Evolutionary conservation across 1,140 invertebrate genomes (phyloP), one percentile per base, ranked within the genome.

Genomic region (Goniozus legneri): DNA sequence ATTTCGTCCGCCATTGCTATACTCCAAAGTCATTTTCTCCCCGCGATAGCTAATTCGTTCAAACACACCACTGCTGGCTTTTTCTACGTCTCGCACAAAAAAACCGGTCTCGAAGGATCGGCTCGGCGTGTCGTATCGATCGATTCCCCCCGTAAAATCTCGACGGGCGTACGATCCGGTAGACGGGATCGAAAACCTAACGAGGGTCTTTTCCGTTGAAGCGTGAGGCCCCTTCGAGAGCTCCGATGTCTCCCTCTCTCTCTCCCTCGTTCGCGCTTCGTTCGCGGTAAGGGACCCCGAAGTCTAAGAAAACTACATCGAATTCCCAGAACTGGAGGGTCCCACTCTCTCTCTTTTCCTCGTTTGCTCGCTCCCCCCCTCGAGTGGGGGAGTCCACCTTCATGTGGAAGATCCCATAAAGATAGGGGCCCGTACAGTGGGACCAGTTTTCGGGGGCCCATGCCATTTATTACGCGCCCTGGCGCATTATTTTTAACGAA

Each of bases 291-390:
- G 47, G 43, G 53, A 39, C 35, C 50, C 43, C 39, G 64, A 72
- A 65, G 51, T 73, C 72, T 57, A 51, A 65, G 72, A 73, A 75
- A 73, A 65, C 56, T 50, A 52, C 37, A 40, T 10, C 24, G 38
- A 58, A 66, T 75, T 72, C 71, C 57, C 39, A 41, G 71, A 75
- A 75, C 15, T 39, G 27, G 19, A 30, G 34, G 35, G 2, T 24
- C 16, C 21, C 42, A 40, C 14, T 59, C 58, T 66, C 65, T 65
- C n/a, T n/a, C n/a, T n/a, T n/a, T n/a, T n/a, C n/a, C n/a, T n/a
- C n/a, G n/a, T n/a, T n/a, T n/a, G n/a, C n/a, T n/a, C n/a, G n/a
- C n/a, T n/a, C n/a, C n/a, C n/a, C n/a, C n/a, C n/a, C n/a, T n/a
- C n/a, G n/a, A n/a, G n/a, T n/a, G n/a, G n/a, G n/a, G n/a, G n/a